Conservation (phyloP, 2,888 invertebrate species). For the Eudiplozoon nipponicum region DNA sequence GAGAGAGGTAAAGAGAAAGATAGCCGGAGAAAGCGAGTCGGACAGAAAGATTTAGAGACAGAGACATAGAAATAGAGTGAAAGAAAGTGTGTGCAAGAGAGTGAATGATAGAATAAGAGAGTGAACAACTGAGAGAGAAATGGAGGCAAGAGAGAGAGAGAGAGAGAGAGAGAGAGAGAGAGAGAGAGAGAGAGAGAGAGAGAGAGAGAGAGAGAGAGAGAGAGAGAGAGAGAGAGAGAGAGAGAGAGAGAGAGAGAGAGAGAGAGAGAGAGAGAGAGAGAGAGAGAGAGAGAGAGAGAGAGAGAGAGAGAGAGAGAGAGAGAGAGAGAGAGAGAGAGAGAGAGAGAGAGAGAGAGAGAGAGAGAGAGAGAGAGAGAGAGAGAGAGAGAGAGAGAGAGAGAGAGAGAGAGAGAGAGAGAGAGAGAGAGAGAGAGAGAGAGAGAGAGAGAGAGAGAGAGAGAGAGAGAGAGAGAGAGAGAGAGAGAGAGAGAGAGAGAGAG, state of each 20-base stretch:
- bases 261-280: slow-evolving; percentile 5
- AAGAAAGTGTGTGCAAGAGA: not conserved
- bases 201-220: slow-evolving; percentile 6
- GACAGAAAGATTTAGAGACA: slow-evolving; percentile 1
- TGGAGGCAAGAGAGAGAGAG: slow-evolving; percentile 1
- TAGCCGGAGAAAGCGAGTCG: not conserved
- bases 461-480: slow-evolving; percentile 5
- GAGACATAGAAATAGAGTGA: slow-evolving; percentile 4
- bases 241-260: slow-evolving; percentile 2
- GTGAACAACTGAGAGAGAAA: not conserved
- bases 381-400: slow-evolving; percentile 5
- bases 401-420: slow-evolving; percentile 5
- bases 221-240: slow-evolving; percentile 3
- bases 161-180: slow-evolving; percentile 5
- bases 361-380: slow-evolving; percentile 5
- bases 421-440: slow-evolving; percentile 6
- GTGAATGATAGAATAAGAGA: not conserved
- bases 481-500: slow-evolving; percentile 8
- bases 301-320: slow-evolving; percentile 4
- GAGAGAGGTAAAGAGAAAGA: slow-evolving; percentile 1
- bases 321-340: slow-evolving; percentile 7
- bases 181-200: not conserved
- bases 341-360: slow-evolving; percentile 6
- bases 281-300: slow-evolving; percentile 6
- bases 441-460: slow-evolving; percentile 6